phyloP scores from a whole-genome alignment of 37 sponge, comb jelly and placozoan species.

The Corticium candelabrum region DNA sequence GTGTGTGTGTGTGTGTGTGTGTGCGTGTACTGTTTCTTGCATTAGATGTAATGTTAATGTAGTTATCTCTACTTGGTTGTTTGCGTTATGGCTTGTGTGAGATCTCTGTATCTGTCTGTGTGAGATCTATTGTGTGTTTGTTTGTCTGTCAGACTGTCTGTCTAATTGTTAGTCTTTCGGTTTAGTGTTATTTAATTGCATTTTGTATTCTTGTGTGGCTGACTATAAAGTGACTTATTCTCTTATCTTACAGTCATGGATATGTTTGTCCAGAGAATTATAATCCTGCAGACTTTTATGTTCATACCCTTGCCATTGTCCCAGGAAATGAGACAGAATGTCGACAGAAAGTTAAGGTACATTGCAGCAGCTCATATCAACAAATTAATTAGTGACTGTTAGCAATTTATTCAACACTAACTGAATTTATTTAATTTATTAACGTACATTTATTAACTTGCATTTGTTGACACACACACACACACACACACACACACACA shows the following conservation, averaged over 20 bases:
- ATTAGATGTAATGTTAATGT: too few relatives aligned
- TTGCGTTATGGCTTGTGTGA: too few relatives aligned
- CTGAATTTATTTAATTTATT: too few relatives aligned
- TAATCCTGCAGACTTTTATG: slow-evolving; percentile 41
- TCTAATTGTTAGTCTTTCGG: neutral
- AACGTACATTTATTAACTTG: too few relatives aligned
- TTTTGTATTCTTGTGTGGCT: slow-evolving; percentile 7
- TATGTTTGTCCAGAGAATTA: slow-evolving; percentile 40
- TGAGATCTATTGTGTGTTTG: too few relatives aligned
- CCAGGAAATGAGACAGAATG: slow-evolving; percentile 37
- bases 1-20: neutral
- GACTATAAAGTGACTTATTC: neutral
- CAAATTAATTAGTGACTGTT: too few relatives aligned
- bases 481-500: neutral
- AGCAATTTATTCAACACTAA: too few relatives aligned
- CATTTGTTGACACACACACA: slow-evolving; percentile 16
- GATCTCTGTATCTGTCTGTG: too few relatives aligned
- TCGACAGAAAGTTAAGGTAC: slow-evolving; percentile 20
- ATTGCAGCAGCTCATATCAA: too few relatives aligned
- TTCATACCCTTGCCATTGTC: slow-evolving; percentile 30
- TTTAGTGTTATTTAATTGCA: neutral
- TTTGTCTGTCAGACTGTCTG: too few relatives aligned
- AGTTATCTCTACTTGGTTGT: too few relatives aligned
- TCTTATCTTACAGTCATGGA: slow-evolving; percentile 7
- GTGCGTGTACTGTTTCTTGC: too few relatives aligned